Base-by-base conservation (phyloP, 1,140 invertebrate genomes). In the Heliconius hewitsoni region DNA sequence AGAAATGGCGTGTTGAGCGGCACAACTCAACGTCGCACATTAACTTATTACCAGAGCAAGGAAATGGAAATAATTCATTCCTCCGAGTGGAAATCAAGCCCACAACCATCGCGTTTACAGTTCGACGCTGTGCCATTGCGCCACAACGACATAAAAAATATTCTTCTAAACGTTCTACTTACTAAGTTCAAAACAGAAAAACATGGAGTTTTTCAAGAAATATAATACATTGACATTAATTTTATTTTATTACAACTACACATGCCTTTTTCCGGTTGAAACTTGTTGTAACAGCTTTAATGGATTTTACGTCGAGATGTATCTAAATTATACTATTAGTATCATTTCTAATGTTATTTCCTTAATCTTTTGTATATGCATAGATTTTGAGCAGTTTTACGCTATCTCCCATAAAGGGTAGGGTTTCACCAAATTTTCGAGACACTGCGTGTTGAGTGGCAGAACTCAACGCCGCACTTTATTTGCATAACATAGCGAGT, bases 261-360 rank as follows among this genome's bases (percentile, higher is more conserved):
- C 27, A 66, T 30, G 60, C 60, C 60, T 66, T 30, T 66, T 66
- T 66, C 60, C 60, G 23, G 23, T 66, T 30, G 1, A 30, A 66
- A 66, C 60, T 30, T 8, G 60, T 66, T 30, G 11, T 13, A 66
- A 11, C 13, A 23, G 13, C 4, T 66, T 66, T 23, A 66, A 30
- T 66, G 23, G 23, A 66, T n/a, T 66, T 66, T 66, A 66, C 60
- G 60, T 66, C 27, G 8, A 66, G 60, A 66, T 23, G 16, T n/a
- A 66, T 66, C 11, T 66, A 27, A 30, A 30, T 66, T 18, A 13
- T 16, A 66, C 4, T 66, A 66, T 30, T 57, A 57, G 8, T 57
- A 23, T 57, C n/a, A 66, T 66, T 66, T 66, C 23, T 66, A 66
- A 30, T 66, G 60, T 13, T 66, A 16, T 66, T 27, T 66, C 60